Base-by-base conservation (phyloP, 2,888 invertebrate genomes). In the Saturnia japonica region DNA sequence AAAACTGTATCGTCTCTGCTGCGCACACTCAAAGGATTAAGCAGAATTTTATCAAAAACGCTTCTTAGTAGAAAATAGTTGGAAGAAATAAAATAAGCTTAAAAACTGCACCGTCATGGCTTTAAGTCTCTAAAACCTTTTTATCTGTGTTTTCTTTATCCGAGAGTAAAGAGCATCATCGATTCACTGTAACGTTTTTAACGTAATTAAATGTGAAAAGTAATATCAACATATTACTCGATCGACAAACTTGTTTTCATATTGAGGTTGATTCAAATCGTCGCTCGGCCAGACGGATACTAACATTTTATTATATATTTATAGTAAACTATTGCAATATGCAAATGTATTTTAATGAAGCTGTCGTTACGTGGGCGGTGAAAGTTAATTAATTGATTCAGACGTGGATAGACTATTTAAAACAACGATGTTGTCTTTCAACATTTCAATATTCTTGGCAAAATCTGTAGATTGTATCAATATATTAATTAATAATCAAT, bases 331-430 rank as follows among this genome's bases (percentile, higher is more conserved):
- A 40, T 22, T 22, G 64, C 64, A 34, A 64, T 64, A 64, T 64
- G 64, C 64, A 64, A 40, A 64, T 64, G 16, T 64, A 40, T 64
- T 64, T 64, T 64, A 64, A 64, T 64, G 64, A 64, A 64, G 14
- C 64, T 40, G 64, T 19, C 64, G 34, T 19, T 64, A 64, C 40
- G 64, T 22, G 64, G 40, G 22, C 34, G 64, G 64, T 64, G 64
- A 64, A 64, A 64, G 64, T 64, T 40, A 64, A 64, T 64, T 64
- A 64, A 64, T 64, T 19, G 40, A 40, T 40, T 40, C 40, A 19
- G 64, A 64, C 64, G 64, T n/a, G 14, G 12, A 57, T 14, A 12
- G 57, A 57, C 22, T 57, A 25, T 25, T 57, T 57, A 25, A 25
- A 57, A 57, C 25, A 14, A 57, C 25, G 4, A 57, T 57, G 57